Evolutionary conservation across 2,888 invertebrate genomes (phyloP).

Genomic region (Acleris emargana): DNA sequence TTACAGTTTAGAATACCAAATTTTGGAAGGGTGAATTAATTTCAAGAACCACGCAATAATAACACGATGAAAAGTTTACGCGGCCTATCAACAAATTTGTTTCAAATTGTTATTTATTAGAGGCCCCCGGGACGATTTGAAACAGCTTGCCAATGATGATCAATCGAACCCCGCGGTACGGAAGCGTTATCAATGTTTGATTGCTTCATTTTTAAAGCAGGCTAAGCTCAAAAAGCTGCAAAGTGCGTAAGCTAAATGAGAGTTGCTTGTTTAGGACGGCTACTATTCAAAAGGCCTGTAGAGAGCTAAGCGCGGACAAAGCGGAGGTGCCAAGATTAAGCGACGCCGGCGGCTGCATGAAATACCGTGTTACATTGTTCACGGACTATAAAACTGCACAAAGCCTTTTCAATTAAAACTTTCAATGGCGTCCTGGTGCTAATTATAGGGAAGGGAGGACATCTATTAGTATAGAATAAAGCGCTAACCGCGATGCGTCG

Average conservation of each 20-base stretch:
- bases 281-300: slow-evolving; percentile 18
- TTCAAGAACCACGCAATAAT: slow-evolving; percentile 62
- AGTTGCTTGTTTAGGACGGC: slow-evolving; percentile 13
- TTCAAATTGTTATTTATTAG: slow-evolving; percentile 50
- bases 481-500: slow-evolving; percentile 59
- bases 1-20: slow-evolving; percentile 74
- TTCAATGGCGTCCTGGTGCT: slow-evolving; percentile 75
- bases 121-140: background rate
- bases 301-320: slow-evolving; percentile 42
- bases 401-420: slow-evolving; percentile 83
- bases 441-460: slow-evolving; percentile 71
- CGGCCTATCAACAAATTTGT: slow-evolving; percentile 44
- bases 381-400: slow-evolving; percentile 77
- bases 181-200: too few relatives aligned
- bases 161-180: too few relatives aligned
- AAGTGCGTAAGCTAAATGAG: slow-evolving; percentile 15
- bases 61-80: slow-evolving; percentile 59
- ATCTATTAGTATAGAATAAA: slow-evolving; percentile 79
- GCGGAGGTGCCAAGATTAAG: slow-evolving; percentile 59
- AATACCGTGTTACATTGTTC: slow-evolving; percentile 72
- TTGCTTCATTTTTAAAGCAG: background rate
- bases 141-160: too few relatives aligned
- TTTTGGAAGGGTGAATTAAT: slow-evolving; percentile 77
- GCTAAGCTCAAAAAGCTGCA: background rate
- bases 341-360: slow-evolving; percentile 52